phyloP scores from a whole-genome alignment of 2,797 vertebrate genomes.

The Phrynocephalus vlangalii region DNA sequence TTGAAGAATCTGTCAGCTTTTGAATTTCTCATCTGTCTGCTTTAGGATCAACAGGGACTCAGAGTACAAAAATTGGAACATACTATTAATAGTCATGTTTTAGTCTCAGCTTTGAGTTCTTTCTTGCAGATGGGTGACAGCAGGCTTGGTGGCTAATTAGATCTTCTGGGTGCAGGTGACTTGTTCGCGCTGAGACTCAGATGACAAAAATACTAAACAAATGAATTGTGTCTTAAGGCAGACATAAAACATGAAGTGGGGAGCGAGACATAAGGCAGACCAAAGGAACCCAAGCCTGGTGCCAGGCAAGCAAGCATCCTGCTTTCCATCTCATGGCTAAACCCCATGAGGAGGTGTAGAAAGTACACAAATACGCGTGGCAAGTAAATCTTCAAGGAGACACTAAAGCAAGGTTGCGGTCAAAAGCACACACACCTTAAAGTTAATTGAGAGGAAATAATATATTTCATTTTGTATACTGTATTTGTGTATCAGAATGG shows the following conservation, averaged over 20 bases:
- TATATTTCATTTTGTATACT: neutral
- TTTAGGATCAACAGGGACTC: neutral
- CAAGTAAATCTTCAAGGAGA: neutral
- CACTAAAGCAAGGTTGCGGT: neutral
- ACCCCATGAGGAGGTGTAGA: neutral
- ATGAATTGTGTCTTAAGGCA: neutral
- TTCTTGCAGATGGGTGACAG: slow-evolving; percentile 10
- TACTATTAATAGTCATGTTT: neutral
- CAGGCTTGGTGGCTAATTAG: slow-evolving; percentile 7
- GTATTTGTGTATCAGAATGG: neutral
- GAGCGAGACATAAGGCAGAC: no score
- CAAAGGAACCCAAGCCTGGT: neutral
- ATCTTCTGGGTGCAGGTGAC: neutral
- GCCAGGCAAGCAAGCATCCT: no score
- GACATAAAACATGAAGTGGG: no score
- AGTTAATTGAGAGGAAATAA: neutral
- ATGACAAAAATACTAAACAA: slow-evolving; percentile 14
- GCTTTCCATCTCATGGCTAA: neutral
- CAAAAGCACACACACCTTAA: neutral
- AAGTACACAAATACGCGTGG: neutral
- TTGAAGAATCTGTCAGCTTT: neutral
- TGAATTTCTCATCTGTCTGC: neutral
- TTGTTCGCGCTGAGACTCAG: neutral
- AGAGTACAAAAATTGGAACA: neutral
- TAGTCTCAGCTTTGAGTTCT: neutral